A percentile compares a stretch with the other conserved stretches of the same genome.
phyloP scores from a whole-genome alignment of 2,113 vertebrate species.

The Hemichromis elongatus region DNA sequence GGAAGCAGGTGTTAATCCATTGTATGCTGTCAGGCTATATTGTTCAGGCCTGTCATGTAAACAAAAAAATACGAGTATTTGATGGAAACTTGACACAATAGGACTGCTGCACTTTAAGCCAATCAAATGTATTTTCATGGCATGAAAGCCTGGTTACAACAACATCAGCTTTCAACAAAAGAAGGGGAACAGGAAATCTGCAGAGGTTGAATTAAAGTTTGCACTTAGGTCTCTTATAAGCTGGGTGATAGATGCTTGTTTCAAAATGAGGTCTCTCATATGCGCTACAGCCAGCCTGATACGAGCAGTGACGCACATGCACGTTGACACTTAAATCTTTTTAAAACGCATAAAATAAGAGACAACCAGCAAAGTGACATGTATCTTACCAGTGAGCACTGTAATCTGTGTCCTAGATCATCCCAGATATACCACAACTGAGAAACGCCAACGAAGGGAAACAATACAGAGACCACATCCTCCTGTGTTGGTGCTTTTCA shows the following conservation, averaged over 20 bases:
- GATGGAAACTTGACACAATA: neutral
- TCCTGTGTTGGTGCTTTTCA: slow-evolving; percentile 5
- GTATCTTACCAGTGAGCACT: slow-evolving; percentile 12
- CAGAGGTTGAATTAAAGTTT: neutral
- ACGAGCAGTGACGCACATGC: neutral
- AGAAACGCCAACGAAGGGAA: neutral
- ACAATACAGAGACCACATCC: slow-evolving; percentile 45
- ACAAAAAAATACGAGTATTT: neutral
- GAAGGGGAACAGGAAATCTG: slow-evolving; percentile 52
- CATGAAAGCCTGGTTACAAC: neutral
- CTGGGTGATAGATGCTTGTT: neutral
- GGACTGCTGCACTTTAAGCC: neutral
- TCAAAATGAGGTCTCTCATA: neutral
- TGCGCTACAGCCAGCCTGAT: neutral
- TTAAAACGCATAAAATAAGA: neutral
- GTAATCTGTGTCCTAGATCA: neutral
- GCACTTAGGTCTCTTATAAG: neutral
- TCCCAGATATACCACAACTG: neutral
- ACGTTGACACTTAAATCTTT: neutral
- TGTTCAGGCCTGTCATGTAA: neutral
- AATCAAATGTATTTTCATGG: neutral
- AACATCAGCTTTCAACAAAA: neutral
- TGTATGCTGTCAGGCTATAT: slow-evolving; percentile 4
- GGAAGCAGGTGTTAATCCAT: slow-evolving; percentile 59
- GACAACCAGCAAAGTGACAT: neutral